Conservation (phyloP, 2,888 invertebrate species). For the Drosophila neutralis region DNA sequence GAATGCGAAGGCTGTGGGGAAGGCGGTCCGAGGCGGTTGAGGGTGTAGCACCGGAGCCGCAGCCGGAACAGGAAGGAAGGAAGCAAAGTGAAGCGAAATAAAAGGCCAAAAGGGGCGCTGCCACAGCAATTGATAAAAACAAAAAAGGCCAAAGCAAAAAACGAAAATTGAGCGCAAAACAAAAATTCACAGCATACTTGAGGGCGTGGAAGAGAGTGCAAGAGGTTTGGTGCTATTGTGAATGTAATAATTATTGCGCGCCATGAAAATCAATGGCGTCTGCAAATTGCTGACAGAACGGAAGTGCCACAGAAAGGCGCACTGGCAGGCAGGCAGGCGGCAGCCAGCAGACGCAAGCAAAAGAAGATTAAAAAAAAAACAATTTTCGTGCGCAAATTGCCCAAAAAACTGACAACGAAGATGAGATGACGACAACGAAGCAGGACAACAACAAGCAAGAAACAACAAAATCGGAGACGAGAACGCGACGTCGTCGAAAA, state of each 20-base stretch:
- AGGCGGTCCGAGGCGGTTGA: conserved; percentile 12
- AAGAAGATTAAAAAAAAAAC: conserved; percentile 23
- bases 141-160: conserved; percentile 40
- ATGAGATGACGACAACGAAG: conserved; percentile 15
- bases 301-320: conserved; percentile 50
- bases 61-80: conserved; percentile 57
- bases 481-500: conserved; percentile 44
- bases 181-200: conserved; percentile 43
- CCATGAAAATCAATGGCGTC: conserved; percentile 69
- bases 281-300: conserved; percentile 63
- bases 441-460: conserved; percentile 1
- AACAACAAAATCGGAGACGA: conserved; percentile 30
- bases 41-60: conserved; percentile 18
- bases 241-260: conserved; percentile 63
- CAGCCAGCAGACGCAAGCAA: background rate
- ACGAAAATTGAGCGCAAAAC: conserved; percentile 35
- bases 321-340: background rate
- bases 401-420: conserved; percentile 56
- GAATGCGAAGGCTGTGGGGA: conserved; percentile 65
- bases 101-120: conserved; percentile 58
- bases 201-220: conserved; percentile 23
- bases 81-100: conserved; percentile 52
- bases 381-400: conserved; percentile 59
- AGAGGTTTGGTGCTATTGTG: background rate
- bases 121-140: conserved; percentile 55